These are phyloP conservation scores for Bryconaethiops microstoma DNA, from an alignment of 2,797 vertebrate species.

Conservation along the genomic window DNA sequence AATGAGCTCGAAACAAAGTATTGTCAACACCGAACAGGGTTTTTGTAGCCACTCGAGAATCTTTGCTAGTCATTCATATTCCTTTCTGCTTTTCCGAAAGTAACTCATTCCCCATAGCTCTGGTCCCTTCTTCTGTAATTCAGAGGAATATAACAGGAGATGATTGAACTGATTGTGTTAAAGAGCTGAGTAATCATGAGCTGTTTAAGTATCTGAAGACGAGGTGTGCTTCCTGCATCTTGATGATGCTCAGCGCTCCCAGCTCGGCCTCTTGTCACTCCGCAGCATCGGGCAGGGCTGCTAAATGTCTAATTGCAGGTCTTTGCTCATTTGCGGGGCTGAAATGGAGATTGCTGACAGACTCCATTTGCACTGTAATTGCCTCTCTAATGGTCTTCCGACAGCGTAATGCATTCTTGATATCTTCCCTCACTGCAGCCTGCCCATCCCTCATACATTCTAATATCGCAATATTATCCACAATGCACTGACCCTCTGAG, in stretches of 20 bases:
- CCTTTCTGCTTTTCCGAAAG: not conserved
- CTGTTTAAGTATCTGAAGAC: slow-evolving; percentile 29
- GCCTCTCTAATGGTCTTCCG: slow-evolving; percentile 54
- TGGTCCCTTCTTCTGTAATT: slow-evolving; percentile 6
- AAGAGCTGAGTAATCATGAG: slow-evolving; percentile 25
- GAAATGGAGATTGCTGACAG: slow-evolving; percentile 55
- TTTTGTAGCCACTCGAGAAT: not conserved
- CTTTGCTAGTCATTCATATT: slow-evolving; percentile 15
- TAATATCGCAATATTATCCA: slow-evolving; percentile 43
- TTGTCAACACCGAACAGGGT: not conserved
- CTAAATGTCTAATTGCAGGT: slow-evolving; percentile 55
- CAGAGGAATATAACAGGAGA: not conserved
- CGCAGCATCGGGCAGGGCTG: slow-evolving; percentile 23
- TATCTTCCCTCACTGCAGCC: slow-evolving; percentile 33
- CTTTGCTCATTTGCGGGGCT: slow-evolving; percentile 48
- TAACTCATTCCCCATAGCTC: not conserved
- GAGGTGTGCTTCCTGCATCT: slow-evolving; percentile 4
- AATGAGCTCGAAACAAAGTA: not conserved
- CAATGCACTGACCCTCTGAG: slow-evolving; percentile 34
- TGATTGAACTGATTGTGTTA: slow-evolving; percentile 38
- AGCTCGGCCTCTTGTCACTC: slow-evolving; percentile 22
- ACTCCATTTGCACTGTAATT: slow-evolving; percentile 58
- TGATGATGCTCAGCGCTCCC: slow-evolving; percentile 11
- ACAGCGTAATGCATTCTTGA: slow-evolving; percentile 56
- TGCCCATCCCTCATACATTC: slow-evolving; percentile 40